Evolutionary conservation across 2,113 vertebrate species (phyloP).

Genomic region (Potamarius usumacintae): DNA sequence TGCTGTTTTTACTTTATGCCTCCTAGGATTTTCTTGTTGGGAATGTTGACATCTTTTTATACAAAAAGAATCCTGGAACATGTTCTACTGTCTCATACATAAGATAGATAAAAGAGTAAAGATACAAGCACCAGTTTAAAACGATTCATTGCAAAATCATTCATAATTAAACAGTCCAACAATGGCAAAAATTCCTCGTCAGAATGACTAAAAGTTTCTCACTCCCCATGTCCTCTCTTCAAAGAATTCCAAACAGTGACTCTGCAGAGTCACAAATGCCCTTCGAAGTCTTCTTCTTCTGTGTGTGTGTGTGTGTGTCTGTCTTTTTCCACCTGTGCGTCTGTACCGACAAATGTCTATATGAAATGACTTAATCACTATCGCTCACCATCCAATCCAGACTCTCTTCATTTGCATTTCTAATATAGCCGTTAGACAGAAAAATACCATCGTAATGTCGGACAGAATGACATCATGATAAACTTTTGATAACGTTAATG

Average conservation of each 20-base stretch:
- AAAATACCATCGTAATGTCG: not conserved
- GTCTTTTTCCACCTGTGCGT: not conserved
- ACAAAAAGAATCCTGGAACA: not conserved
- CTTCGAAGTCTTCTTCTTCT: not conserved
- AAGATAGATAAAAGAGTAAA: not conserved
- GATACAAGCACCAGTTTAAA: not conserved
- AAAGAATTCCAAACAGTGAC: not conserved
- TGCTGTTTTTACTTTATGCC: not conserved
- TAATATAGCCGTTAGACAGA: not conserved
- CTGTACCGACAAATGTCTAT: not conserved
- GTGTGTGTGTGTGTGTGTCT: not conserved
- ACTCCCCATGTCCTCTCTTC: not conserved
- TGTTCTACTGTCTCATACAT: not conserved
- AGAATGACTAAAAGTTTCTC: not conserved
- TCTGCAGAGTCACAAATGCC: not conserved
- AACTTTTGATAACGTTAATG: not conserved
- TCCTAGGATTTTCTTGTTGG: not conserved
- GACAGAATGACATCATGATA: not conserved
- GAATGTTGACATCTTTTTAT: not conserved
- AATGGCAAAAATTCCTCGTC: not conserved
- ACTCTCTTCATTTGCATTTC: not conserved
- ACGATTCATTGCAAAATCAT: not conserved
- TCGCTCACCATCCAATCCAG: not conserved
- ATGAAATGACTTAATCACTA: not conserved
- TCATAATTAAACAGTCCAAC: not conserved